Evolutionary conservation across 2,888 invertebrate genomes (phyloP).

Genomic region (Xylophagus ater): DNA sequence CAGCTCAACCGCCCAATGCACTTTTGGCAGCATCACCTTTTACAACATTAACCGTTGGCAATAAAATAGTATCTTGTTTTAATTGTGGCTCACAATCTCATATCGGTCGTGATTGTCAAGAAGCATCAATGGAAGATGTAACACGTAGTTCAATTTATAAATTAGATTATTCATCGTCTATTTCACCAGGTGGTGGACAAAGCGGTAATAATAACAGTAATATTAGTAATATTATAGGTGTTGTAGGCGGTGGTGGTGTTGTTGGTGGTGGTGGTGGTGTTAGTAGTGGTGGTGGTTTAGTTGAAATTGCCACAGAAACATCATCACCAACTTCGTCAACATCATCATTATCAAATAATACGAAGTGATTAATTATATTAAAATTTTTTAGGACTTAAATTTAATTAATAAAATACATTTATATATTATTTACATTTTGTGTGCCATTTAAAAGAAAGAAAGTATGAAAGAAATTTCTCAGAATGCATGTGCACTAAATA

Average conservation of each 20-base stretch:
- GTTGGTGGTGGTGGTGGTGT: conserved; percentile 1
- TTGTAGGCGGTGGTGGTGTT: not conserved
- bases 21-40: conserved; percentile 26
- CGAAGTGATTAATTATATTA: conserved; percentile 23
- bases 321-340: conserved; percentile 21
- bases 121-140: conserved; percentile 86
- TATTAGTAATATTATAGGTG: not conserved
- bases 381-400: conserved; percentile 16
- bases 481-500: too few relatives aligned
- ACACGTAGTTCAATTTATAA: conserved; percentile 61
- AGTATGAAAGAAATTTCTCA: too few relatives aligned
- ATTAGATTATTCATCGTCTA: conserved; percentile 46
- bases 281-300: conserved; percentile 1
- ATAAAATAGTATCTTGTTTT: conserved; percentile 56
- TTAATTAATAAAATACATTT: conserved; percentile 10
- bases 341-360: conserved; percentile 22
- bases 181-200: not conserved
- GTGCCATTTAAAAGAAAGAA: conserved; percentile 1
- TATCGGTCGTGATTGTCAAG: conserved; percentile 75
- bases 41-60: conserved; percentile 26
- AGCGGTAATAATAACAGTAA: not conserved
- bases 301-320: conserved; percentile 20
- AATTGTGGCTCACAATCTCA: conserved; percentile 85
- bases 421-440: conserved; percentile 1
- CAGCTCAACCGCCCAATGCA: conserved; percentile 31